These are phyloP conservation scores for Drosophila ficusphila DNA, from an alignment of 1,140 invertebrate genomes.

Conservation along the genomic window DNA sequence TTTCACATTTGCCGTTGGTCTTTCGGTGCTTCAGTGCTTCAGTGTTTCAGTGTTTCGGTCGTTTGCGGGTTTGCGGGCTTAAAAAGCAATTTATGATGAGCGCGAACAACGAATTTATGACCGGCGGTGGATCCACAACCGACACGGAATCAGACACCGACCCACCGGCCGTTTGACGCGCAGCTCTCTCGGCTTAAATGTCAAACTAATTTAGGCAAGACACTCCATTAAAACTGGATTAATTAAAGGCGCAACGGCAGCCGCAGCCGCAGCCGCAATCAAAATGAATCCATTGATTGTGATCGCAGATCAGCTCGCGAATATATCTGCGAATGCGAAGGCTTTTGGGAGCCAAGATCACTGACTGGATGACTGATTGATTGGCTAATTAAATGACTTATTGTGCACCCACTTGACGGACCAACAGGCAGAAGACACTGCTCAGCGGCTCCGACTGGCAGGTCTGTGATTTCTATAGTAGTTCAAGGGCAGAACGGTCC, in stretches of 20 bases:
- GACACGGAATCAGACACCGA: constrained; percentile 31
- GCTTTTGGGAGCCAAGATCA: constrained; percentile 11
- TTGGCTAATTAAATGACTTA: constrained; percentile 24
- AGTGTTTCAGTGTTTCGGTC: too few relatives aligned
- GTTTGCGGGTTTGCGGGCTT: constrained; percentile 47
- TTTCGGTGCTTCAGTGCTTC: too few relatives aligned
- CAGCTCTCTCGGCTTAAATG: constrained; percentile 68
- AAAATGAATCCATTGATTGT: constrained; percentile 50
- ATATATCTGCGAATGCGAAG: constrained; percentile 3
- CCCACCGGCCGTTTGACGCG: constrained; percentile 40
- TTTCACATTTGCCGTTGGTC: constrained; percentile 59
- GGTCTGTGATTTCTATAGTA: neutral
- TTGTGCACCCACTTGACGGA: constrained; percentile 22
- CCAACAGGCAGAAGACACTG: neutral
- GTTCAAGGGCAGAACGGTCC: neutral
- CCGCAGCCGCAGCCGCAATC: constrained; percentile 28
- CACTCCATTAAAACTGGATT: constrained; percentile 78
- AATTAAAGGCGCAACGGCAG: constrained; percentile 65
- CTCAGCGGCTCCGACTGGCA: neutral
- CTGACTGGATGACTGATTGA: constrained; percentile 30
- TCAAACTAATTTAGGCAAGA: constrained; percentile 81
- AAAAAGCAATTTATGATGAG: constrained; percentile 77
- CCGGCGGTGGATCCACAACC: constrained; percentile 26
- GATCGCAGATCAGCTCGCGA: neutral
- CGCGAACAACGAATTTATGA: constrained; percentile 70